phyloP scores from a whole-genome alignment of 1,140 invertebrate species.

The Drosophila nannoptera region DNA sequence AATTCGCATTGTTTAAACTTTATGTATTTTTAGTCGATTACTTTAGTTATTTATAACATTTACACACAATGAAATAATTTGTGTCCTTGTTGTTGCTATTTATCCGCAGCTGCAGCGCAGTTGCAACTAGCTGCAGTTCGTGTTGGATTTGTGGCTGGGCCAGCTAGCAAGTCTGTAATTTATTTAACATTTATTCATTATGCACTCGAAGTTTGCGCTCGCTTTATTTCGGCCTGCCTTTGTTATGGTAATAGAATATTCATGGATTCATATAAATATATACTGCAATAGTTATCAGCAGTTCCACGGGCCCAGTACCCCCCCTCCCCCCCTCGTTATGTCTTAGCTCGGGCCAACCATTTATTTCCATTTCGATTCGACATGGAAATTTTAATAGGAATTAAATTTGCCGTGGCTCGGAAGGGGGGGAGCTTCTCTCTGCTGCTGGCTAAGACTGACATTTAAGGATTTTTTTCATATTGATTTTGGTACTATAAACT shows the following conservation, averaged over 20 bases:
- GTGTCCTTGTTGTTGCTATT: conserved; percentile 51
- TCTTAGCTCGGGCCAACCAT: not conserved
- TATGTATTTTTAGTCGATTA: conserved; percentile 52
- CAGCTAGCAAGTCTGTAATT: conserved; percentile 40
- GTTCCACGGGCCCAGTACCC: not conserved
- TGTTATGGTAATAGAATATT: conserved; percentile 66
- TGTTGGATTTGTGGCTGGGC: conserved; percentile 29
- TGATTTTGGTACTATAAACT: conserved; percentile 30
- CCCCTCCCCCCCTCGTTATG: too few relatives aligned
- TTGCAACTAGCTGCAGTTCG: conserved; percentile 11
- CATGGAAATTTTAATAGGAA: conserved; percentile 3
- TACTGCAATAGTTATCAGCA: conserved; percentile 23
- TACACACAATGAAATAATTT: conserved; percentile 69
- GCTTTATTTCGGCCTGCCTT: conserved; percentile 33
- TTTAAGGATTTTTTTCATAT: conserved; percentile 1
- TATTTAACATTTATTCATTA: conserved; percentile 73
- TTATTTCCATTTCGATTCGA: not conserved
- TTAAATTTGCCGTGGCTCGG: not conserved
- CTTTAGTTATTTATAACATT: conserved; percentile 73
- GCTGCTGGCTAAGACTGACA: conserved; percentile 19
- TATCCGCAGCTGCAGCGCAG: conserved; percentile 23
- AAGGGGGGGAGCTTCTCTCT: not conserved
- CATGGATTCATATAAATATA: conserved; percentile 53
- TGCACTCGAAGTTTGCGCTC: conserved; percentile 54
- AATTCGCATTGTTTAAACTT: conserved; percentile 28